Evolutionary conservation across 2,113 vertebrate species (phyloP).

Genomic region (Isichthys henryi): DNA sequence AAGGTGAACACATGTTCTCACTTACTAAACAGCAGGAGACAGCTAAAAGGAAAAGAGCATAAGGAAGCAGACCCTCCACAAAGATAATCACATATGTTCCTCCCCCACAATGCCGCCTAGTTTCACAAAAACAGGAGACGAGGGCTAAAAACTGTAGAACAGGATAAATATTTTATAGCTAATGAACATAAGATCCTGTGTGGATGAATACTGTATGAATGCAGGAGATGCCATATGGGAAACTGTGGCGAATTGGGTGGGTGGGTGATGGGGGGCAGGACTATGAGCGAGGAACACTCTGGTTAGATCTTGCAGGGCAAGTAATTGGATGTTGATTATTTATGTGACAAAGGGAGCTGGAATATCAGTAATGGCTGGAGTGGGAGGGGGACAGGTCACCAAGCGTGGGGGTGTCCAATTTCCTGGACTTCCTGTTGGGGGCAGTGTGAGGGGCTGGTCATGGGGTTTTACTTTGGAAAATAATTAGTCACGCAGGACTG

Average conservation of each 20-base stretch:
- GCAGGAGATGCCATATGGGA: conserved; percentile 8
- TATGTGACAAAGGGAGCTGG: conserved; percentile 70
- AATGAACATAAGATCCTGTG: conserved; percentile 34
- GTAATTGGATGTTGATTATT: conserved; percentile 73
- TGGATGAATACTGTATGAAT: conserved; percentile 42
- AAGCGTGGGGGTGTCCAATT: conserved; percentile 51
- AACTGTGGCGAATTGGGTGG: neutral
- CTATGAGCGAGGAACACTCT: neutral
- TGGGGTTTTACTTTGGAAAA: conserved; percentile 42
- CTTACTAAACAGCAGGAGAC: neutral
- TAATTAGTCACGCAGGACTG: conserved; percentile 68
- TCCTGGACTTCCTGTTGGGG: conserved; percentile 49
- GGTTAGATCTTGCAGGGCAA: conserved; percentile 61
- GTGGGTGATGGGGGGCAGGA: conserved; percentile 8
- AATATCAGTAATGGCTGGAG: conserved; percentile 63
- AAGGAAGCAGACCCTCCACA: neutral
- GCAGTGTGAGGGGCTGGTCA: conserved; percentile 54
- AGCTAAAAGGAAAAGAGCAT: neutral
- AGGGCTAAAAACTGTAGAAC: conserved; percentile 29
- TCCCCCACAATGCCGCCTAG: neutral
- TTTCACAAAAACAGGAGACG: neutral
- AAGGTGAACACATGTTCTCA: neutral
- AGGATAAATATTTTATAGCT: conserved; percentile 40
- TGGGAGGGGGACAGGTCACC: conserved; percentile 50
- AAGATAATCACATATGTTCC: neutral